Conservation (phyloP, 2,888 invertebrate species). For the Chrysolina haemoptera region DNA sequence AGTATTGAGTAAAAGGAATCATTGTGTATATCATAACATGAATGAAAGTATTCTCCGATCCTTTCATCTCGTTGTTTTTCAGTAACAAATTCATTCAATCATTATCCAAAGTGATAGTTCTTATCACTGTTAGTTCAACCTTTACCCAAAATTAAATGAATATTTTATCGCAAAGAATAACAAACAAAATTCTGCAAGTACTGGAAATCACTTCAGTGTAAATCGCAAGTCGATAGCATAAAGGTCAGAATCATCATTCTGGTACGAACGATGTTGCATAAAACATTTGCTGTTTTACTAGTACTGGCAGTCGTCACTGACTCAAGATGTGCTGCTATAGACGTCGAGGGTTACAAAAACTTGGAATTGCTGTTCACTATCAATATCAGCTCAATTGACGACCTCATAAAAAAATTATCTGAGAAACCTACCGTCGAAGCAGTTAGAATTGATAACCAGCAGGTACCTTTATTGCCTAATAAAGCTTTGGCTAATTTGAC, state of each 20-base stretch:
- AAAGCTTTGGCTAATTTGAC: not conserved
- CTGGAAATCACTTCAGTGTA: not conserved
- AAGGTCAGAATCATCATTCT: not conserved
- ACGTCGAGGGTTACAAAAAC: conserved; percentile 10
- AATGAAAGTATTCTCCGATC: too few species aligned
- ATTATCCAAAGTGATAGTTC: too few species aligned
- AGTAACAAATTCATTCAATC: too few species aligned
- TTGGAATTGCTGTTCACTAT: not conserved
- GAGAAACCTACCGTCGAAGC: not conserved
- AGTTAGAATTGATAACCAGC: not conserved
- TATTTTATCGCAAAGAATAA: too few species aligned
- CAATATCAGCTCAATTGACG: not conserved
- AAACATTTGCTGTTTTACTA: not conserved
- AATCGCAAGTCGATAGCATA: not conserved
- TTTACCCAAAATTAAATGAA: not conserved
- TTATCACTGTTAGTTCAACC: too few species aligned
- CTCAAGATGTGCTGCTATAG: conserved; percentile 16
- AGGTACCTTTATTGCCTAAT: not conserved
- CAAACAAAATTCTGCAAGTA: not conserved
- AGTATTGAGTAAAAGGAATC: too few species aligned
- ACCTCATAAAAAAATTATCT: not conserved
- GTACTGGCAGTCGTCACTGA: not conserved
- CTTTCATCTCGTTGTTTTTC: too few species aligned
- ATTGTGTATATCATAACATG: too few species aligned
- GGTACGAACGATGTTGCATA: not conserved